Conservation (phyloP, 2,888 invertebrate species). For the Caenorhabditis doughertyi region DNA sequence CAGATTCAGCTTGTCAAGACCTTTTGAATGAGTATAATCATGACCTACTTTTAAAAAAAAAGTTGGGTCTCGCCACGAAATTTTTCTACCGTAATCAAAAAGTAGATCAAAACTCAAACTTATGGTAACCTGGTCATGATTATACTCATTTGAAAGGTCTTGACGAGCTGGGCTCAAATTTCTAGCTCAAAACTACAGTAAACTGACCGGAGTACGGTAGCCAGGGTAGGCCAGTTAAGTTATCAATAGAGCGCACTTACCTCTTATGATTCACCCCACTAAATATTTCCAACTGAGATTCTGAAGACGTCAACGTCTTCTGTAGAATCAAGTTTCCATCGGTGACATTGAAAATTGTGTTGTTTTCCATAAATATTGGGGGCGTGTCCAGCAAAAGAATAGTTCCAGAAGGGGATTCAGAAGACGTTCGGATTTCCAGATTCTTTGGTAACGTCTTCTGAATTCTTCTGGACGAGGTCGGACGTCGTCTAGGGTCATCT, state of each 20-base stretch:
- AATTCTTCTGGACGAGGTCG: neutral
- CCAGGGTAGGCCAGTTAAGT: too few species aligned
- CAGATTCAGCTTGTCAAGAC: neutral
- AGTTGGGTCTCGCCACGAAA: too few species aligned
- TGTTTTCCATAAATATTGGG: conserved; percentile 22
- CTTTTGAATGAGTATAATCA: too few species aligned
- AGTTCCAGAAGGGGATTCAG: conserved; percentile 18
- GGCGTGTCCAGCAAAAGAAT: conserved; percentile 6
- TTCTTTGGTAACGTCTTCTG: conserved; percentile 25
- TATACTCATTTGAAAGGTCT: too few species aligned
- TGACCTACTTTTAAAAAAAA: too few species aligned
- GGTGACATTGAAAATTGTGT: neutral
- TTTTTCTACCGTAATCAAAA: too few species aligned
- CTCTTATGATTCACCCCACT: neutral
- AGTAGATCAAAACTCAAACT: too few species aligned
- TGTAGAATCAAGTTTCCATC: conserved; percentile 27
- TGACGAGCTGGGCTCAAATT: too few species aligned
- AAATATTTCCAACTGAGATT: conserved; percentile 19
- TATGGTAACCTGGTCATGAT: too few species aligned
- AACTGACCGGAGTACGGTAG: too few species aligned
- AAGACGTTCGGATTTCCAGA: conserved; percentile 1
- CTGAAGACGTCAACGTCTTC: neutral
- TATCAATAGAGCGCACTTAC: too few species aligned
- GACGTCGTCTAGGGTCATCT: neutral
- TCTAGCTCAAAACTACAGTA: too few species aligned